Conservation (phyloP, 2,797 vertebrate genomes). For the Graptemys geographica region DNA sequence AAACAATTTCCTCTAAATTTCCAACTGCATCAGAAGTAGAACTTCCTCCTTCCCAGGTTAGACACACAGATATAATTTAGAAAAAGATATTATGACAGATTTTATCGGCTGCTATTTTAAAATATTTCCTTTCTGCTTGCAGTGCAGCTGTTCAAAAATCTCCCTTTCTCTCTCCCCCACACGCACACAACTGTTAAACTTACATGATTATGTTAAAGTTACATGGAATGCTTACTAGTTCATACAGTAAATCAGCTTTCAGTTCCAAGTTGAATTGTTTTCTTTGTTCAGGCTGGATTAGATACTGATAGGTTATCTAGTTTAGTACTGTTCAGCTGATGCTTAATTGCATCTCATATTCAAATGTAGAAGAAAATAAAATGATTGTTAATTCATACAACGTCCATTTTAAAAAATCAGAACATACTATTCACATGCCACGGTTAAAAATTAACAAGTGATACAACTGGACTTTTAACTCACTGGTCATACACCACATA, state of each 20-base stretch:
- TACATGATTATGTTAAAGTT: constrained; percentile 49
- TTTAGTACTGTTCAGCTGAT: constrained; percentile 53
- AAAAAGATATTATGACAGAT: neutral
- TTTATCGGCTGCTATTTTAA: constrained; percentile 27
- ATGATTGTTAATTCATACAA: constrained; percentile 2
- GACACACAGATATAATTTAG: neutral
- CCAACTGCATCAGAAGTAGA: neutral
- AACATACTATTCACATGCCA: constrained; percentile 10
- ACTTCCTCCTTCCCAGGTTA: constrained; percentile 60
- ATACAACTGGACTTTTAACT: constrained; percentile 64
- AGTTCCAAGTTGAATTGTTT: constrained; percentile 62
- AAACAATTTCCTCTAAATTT: constrained; percentile 12
- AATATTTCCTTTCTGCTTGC: constrained; percentile 31
- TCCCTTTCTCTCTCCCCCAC: neutral
- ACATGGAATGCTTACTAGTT: constrained; percentile 5
- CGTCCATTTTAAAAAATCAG: neutral
- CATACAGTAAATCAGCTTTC: constrained; percentile 69
- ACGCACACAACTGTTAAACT: constrained; percentile 16
- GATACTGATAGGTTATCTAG: constrained; percentile 68
- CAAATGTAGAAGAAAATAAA: neutral
- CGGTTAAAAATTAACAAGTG: constrained; percentile 65
- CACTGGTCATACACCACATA: neutral
- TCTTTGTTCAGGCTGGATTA: constrained; percentile 73
- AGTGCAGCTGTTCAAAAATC: constrained; percentile 10
- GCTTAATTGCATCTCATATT: constrained; percentile 36